A percentile compares a stretch with the other conserved stretches of the same genome.
phyloP scores from a whole-genome alignment of 2,113 vertebrate species.

The Furnarius figulus region DNA sequence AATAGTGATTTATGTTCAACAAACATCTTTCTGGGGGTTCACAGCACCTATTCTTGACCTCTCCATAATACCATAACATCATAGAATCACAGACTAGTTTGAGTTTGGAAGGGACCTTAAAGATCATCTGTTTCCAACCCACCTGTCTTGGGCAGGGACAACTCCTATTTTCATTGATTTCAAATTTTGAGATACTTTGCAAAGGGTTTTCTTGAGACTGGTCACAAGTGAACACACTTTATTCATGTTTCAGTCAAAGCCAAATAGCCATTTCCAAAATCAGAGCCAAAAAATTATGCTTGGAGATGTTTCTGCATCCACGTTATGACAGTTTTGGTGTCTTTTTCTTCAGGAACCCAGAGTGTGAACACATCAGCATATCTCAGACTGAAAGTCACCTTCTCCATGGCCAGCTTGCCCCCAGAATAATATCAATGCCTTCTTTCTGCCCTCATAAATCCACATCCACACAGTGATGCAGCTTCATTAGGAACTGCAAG shows the following conservation, averaged over 20 bases:
- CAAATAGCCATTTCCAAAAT: not conserved
- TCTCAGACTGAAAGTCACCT: not conserved
- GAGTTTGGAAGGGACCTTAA: not conserved
- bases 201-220: not conserved
- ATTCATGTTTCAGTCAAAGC: not conserved
- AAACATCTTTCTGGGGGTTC: not conserved
- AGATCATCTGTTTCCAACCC: fast-evolving
- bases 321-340: not conserved
- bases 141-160: not conserved
- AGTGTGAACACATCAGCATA: not conserved
- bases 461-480: not conserved
- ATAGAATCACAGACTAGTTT: not conserved
- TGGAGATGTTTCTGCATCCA: not conserved
- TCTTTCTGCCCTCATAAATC: not conserved
- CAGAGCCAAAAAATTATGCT: not conserved
- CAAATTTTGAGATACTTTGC: not conserved
- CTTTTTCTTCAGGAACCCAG: not conserved
- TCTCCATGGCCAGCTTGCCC: not conserved
- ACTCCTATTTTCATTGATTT: not conserved
- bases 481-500: not conserved
- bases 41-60: not conserved
- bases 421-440: not conserved
- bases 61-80: not conserved
- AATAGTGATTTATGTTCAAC: not conserved
- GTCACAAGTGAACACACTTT: not conserved